A percentile compares a stretch with the other conserved stretches of the same genome.
Evolutionary conservation across 2,888 invertebrate species (phyloP).

Genomic region (Barypeithes pellucidus): DNA sequence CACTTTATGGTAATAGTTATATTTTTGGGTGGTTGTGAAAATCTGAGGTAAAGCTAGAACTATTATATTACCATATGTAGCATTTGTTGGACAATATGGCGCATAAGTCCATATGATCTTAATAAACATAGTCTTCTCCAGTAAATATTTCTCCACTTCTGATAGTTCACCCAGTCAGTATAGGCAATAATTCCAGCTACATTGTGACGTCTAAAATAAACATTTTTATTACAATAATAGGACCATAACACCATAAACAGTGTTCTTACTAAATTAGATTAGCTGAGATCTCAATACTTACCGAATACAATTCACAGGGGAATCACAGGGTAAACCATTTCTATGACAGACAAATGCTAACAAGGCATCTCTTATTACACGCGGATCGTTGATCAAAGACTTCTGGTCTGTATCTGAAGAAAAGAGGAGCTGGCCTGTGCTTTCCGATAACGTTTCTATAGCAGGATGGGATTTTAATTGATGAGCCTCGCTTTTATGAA

Average conservation of each 20-base stretch:
- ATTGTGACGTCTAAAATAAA: conserved; percentile 72
- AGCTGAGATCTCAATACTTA: too few species aligned
- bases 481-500: conserved; percentile 76
- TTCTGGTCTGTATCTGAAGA: conserved; percentile 76
- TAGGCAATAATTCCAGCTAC: conserved; percentile 87
- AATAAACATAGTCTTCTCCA: conserved; percentile 81
- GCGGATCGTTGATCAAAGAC: conserved; percentile 77
- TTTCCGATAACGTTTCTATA: conserved; percentile 80
- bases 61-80: conserved; percentile 78
- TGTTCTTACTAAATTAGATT: too few species aligned
- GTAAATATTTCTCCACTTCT: conserved; percentile 74
- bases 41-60: too few species aligned
- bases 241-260: not conserved
- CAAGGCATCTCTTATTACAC: conserved; percentile 85
- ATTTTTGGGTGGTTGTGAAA: too few species aligned
- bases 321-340: conserved; percentile 83
- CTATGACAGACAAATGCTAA: conserved; percentile 91
- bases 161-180: conserved; percentile 85
- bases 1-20: too few species aligned
- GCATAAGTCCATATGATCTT: conserved; percentile 86
- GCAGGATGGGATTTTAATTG: conserved; percentile 84
- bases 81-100: conserved; percentile 87
- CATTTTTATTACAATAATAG: not conserved
- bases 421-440: conserved; percentile 78
- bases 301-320: conserved; percentile 70